Percentiles rank a stretch among this genome's conserved stretches.
These are phyloP conservation scores for Thera obeliscata DNA, from an alignment of 2,888 invertebrate genomes.

Conservation along the genomic window DNA sequence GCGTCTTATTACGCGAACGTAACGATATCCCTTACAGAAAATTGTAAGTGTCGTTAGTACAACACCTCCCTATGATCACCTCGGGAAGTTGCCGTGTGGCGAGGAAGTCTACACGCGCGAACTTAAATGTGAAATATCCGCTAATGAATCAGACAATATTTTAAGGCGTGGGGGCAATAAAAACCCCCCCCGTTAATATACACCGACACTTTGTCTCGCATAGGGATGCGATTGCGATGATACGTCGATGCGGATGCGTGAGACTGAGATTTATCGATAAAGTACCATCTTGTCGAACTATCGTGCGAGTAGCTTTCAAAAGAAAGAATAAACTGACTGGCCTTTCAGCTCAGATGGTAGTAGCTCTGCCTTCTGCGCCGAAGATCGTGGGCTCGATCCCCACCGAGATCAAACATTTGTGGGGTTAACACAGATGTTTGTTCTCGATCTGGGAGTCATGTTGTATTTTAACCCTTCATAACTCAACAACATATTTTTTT, in stretches of 20 bases:
- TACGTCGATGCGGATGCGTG: slow-evolving; percentile 69
- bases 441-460: too few species aligned
- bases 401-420: too few species aligned
- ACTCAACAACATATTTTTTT: too few species aligned
- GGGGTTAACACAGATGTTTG: too few species aligned
- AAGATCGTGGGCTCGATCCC: too few species aligned
- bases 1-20: slow-evolving; percentile 83
- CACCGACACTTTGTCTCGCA: slow-evolving; percentile 79
- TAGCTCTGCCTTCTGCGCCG: too few species aligned
- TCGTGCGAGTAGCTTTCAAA: too few species aligned
- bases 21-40: slow-evolving; percentile 83
- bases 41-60: slow-evolving; percentile 79
- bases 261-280: slow-evolving; percentile 19
- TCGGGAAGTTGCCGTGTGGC: slow-evolving; percentile 59
- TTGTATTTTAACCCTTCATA: too few species aligned
- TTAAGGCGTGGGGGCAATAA: slow-evolving; percentile 83
- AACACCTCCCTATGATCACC: slow-evolving; percentile 73
- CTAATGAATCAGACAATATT: slow-evolving; percentile 85
- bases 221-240: slow-evolving; percentile 76
- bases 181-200: slow-evolving; percentile 80
- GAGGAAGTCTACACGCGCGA: slow-evolving; percentile 69
- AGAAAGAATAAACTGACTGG: too few species aligned
- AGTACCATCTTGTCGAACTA: slow-evolving; percentile 34
- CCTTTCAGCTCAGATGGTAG: too few species aligned
- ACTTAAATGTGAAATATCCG: slow-evolving; percentile 83